phyloP scores from a whole-genome alignment of 1,140 invertebrate genomes.

The Aethina tumida region DNA sequence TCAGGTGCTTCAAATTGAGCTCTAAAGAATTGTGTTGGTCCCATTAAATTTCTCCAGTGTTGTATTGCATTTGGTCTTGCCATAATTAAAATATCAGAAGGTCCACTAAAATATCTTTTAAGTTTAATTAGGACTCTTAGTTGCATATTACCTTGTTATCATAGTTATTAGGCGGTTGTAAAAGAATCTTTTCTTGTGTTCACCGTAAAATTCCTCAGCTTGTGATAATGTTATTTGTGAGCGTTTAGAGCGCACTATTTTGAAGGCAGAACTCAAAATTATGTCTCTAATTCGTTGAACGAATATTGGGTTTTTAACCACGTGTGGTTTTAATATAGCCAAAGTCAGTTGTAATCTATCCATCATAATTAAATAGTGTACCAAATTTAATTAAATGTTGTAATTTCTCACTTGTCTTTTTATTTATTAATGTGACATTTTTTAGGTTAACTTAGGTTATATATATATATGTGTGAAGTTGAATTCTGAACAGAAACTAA shows the following conservation, averaged over 20 bases:
- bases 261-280: slow-evolving; percentile 63
- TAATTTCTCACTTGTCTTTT: neutral
- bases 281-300: slow-evolving; percentile 54
- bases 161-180: slow-evolving; percentile 76
- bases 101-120: slow-evolving; percentile 61
- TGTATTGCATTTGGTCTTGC: slow-evolving; percentile 62
- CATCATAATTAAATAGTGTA: slow-evolving; percentile 9
- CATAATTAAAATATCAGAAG: slow-evolving; percentile 67
- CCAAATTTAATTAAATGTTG: slow-evolving; percentile 4
- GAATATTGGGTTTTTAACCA: slow-evolving; percentile 56
- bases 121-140: slow-evolving; percentile 3
- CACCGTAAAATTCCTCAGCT: slow-evolving; percentile 70
- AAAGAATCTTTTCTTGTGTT: slow-evolving; percentile 81
- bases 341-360: slow-evolving; percentile 47
- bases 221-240: slow-evolving; percentile 49
- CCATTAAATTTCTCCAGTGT: slow-evolving; percentile 74
- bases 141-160: slow-evolving; percentile 61
- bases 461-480: too few relatives aligned
- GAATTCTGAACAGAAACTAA: too few relatives aligned
- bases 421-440: too few relatives aligned
- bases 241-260: slow-evolving; percentile 60
- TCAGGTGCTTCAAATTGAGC: slow-evolving; percentile 67
- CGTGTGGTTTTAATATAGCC: slow-evolving; percentile 66
- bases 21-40: slow-evolving; percentile 78
- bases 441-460: too few relatives aligned